A percentile compares a stretch with the other conserved stretches of the same genome.
Conservation (phyloP, 2,888 invertebrate species). For the Gisinianus flammeolus region DNA sequence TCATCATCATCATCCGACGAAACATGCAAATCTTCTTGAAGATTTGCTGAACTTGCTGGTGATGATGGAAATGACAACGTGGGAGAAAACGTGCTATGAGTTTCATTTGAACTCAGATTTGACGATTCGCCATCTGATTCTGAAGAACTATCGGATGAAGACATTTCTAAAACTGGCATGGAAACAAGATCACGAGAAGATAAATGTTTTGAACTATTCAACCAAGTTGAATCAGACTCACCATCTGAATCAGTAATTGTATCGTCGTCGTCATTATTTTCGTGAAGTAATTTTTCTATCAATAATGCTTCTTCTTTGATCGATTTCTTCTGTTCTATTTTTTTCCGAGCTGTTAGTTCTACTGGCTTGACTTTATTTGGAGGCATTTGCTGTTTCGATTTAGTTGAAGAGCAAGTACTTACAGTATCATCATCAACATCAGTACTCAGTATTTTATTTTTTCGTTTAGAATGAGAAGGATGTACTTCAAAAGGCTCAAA, state of each 20-base stretch:
- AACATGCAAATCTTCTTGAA: not conserved
- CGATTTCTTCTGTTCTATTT: not conserved
- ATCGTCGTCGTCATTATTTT: not conserved
- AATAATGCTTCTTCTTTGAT: constrained; percentile 6
- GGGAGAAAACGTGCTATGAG: not conserved
- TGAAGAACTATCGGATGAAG: not conserved
- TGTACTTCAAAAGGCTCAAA: not conserved
- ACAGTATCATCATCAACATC: not conserved
- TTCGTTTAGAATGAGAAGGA: not conserved
- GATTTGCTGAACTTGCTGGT: not conserved
- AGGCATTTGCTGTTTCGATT: not conserved
- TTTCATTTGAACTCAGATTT: not conserved
- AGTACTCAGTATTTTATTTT: not conserved
- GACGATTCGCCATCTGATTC: not conserved
- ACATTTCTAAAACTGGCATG: not conserved
- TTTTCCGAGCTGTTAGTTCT: not conserved
- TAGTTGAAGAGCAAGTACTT: not conserved
- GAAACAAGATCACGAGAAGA: too few relatives aligned
- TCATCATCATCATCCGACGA: constrained; percentile 14
- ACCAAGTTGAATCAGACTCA: not conserved
- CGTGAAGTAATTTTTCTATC: not conserved
- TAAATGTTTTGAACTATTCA: not conserved
- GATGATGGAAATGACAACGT: not conserved
- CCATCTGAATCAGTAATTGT: too few relatives aligned
- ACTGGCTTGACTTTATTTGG: not conserved